Base-by-base conservation (phyloP, 2,797 vertebrate species). In the Anableps anableps region DNA sequence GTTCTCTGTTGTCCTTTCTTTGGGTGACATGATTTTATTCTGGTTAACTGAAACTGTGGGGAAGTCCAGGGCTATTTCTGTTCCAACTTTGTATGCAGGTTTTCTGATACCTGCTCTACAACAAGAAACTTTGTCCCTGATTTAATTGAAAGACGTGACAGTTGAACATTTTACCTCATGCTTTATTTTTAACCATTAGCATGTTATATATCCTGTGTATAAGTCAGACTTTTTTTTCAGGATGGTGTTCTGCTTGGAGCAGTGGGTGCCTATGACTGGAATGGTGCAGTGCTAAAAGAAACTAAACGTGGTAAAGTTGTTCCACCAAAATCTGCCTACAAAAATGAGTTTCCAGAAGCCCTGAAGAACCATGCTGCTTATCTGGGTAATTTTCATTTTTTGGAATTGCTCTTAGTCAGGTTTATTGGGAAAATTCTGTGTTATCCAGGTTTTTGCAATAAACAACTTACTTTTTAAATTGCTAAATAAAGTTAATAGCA, bases 191-290 rank as follows among this genome's bases (percentile, higher is more conserved):
- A 47, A 47, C 45, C 45, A 47, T 8, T 47, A 47, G 34, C 62
- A 66, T 66, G 34, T 16, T 38, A 53, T 47, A 53, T 3, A 66
- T 23, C 36, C 62, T 21, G 9, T 38, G 62, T 66, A 14, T 31
- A n/a, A 29, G 17, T 38, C 5, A 55, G 26, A 31, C 7, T 1
- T 31, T 45, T n/a, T 16, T n/a, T 2, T 29, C 77, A 99, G 98
- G 98, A 99, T 0, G 98, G 98, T 19, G 85, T 99, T 76, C 94
- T 99, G 64, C 95, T 99, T 21, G 98, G 98, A 23, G 98, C 98
- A 0, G 97, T 99, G 3, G 98, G 98, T 0, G 98, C 98, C 17
- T 99, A 99, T 0, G 97, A 99, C 93, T 99, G 98, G 98, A 99
- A 96, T 0, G 98, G 98, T 0, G 97, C 98, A 0, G 97, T 99